Conservation (phyloP, 2,113 vertebrate species). For the Nettapus auritus region DNA sequence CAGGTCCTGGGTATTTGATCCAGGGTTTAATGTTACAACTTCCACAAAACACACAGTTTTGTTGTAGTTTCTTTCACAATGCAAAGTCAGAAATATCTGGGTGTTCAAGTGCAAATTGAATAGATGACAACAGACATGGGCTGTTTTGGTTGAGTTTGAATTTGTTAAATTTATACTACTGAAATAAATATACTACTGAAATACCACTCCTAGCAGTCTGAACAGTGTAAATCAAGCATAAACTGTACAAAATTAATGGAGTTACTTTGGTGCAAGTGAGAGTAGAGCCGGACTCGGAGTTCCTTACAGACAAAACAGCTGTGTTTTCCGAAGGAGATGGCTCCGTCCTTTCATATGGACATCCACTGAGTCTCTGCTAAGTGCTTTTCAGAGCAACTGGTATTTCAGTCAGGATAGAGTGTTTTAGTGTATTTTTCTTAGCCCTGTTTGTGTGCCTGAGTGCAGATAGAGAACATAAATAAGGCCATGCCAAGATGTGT, state of each 20-base stretch:
- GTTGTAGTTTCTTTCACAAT: not conserved
- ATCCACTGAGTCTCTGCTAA: not conserved
- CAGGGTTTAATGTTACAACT: conserved; percentile 1
- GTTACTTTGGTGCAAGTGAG: not conserved
- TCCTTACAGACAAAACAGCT: not conserved
- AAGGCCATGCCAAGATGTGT: not conserved
- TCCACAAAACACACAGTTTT: not conserved
- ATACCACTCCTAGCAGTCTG: not conserved
- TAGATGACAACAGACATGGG: not conserved
- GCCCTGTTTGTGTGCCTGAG: not conserved
- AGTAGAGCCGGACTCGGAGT: not conserved
- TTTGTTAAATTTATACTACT: not conserved
- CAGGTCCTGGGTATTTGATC: not conserved
- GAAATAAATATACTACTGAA: not conserved
- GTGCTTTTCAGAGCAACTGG: not conserved
- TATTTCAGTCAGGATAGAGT: not conserved
- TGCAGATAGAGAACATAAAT: not conserved
- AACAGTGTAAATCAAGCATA: not conserved
- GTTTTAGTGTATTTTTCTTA: not conserved
- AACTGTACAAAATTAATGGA: not conserved
- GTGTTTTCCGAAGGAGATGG: not conserved
- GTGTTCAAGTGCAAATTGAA: not conserved
- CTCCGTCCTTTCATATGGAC: not conserved
- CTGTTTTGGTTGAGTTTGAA: not conserved
- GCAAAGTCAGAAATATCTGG: not conserved